Evolutionary conservation across 2,113 vertebrate genomes (phyloP), one percentile per base, ranked within the genome.

Genomic region (Tachysurus fulvidraco): DNA sequence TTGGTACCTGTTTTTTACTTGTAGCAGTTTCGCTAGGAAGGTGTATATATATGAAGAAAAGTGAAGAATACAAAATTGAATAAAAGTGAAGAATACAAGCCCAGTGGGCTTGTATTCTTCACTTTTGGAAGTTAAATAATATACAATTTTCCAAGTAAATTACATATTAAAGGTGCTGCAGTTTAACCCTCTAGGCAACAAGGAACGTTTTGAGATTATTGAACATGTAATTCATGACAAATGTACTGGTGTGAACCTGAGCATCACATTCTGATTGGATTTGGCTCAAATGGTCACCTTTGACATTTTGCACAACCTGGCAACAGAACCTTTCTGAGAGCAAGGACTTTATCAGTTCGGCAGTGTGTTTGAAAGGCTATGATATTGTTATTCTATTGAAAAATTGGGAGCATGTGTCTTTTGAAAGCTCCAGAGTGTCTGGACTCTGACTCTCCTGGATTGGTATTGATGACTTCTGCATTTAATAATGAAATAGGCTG

Each of bases 401-500:
- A 60, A 60, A 81, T 9, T 23, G 30, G 17, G 6, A 23, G 21
- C 17, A 30, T 13, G 55, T 23, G 28, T 41, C 30, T 77, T 77
- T 54, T 25, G 2, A 28, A 17, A 78, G 17, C 74, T 54, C 25
- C 74, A 78, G 73, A 1, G 2, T 50, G 23, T 25, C 71, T 57
- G 17, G n/a, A 36, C 54, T 79, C 28, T 12, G 19, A 25, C 55
- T 81, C 17, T 41, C 78, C 78, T 23, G 30, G 78, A 81, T 21
- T 60, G 78, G 55, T 41, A 60, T 81, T 81, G 21, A 81, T 81
- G 77, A 79, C 77, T 79, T 9, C 36, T 57, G 28, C 55, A 59
- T 60, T 59, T 55, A 60, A 41, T 81, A 81, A 81, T 81, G 78
- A 14, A 81, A 59, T 36, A 57, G 28, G 54, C 78, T 81, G 11